Percentiles rank a stretch among this genome's conserved stretches.
Conservation (phyloP, 2,888 invertebrate species). For the Ligdia adustata region DNA sequence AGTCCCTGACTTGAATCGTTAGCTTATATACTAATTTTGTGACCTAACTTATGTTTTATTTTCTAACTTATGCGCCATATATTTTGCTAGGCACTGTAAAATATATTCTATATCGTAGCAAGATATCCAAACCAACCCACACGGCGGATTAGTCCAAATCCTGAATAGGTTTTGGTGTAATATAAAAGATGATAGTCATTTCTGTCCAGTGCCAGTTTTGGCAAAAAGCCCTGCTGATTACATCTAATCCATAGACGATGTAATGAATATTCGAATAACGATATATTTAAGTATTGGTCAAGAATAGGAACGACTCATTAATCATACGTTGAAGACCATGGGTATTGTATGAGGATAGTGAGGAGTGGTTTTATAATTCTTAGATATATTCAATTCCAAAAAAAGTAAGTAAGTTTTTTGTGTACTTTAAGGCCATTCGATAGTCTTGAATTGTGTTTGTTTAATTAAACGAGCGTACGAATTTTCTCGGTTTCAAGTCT, state of each 20-base stretch:
- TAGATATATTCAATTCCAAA: too few species aligned
- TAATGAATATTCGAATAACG: conserved; percentile 11
- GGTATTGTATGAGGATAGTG: too few species aligned
- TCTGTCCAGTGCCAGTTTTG: conserved; percentile 12
- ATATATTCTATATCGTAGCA: conserved; percentile 34
- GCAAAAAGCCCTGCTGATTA: conserved; percentile 10
- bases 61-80: neutral
- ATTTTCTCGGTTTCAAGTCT: too few species aligned
- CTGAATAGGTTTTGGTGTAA: conserved; percentile 26
- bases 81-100: conserved; percentile 30
- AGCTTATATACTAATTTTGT: neutral
- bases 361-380: too few species aligned
- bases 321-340: too few species aligned
- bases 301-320: neutral
- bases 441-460: too few species aligned
- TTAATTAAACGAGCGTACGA: too few species aligned
- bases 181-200: conserved; percentile 23
- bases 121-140: conserved; percentile 28
- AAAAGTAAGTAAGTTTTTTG: too few species aligned
- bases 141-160: conserved; percentile 33
- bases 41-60: neutral
- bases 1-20: neutral
- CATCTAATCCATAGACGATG: conserved; percentile 11
- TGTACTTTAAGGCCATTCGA: too few species aligned
- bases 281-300: neutral